Evolutionary conservation across 2,113 vertebrate genomes (phyloP).

Genomic region (Protobothrops mucrosquamatus): DNA sequence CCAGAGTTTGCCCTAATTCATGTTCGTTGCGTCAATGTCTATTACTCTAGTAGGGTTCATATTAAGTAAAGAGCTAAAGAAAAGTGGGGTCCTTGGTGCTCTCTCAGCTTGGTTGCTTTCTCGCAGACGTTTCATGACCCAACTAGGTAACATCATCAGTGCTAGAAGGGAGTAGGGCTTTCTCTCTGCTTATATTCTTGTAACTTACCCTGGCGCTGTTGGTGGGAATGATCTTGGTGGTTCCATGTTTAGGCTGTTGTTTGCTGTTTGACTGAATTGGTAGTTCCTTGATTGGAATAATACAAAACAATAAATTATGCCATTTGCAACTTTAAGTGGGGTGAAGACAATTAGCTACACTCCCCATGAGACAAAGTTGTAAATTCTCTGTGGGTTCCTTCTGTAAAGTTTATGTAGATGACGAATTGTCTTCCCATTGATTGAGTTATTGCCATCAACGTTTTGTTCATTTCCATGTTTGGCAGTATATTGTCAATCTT

Average conservation of each 20-base stretch:
- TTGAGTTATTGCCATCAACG: neutral
- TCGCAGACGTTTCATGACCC: neutral
- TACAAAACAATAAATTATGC: neutral
- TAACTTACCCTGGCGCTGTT: neutral
- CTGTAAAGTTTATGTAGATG: neutral
- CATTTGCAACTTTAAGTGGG: too few relatives aligned
- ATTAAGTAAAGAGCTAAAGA: neutral
- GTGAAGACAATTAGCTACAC: neutral
- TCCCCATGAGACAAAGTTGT: neutral
- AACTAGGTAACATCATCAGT: neutral
- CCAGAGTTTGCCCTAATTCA: neutral
- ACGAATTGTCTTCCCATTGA: constrained; percentile 3
- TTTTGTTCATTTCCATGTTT: neutral
- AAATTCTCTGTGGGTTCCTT: neutral
- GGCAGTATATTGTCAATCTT: constrained; percentile 16
- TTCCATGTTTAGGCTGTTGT: neutral
- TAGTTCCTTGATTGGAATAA: neutral
- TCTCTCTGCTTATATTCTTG: neutral
- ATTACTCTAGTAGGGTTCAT: neutral
- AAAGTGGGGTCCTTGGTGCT: neutral
- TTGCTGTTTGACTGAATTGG: neutral
- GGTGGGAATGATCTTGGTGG: neutral
- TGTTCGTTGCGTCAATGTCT: neutral
- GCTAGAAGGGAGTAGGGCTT: neutral
- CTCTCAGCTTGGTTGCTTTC: neutral